phyloP scores from a whole-genome alignment of 2,888 invertebrate species.

The Chloroclysta siterata region DNA sequence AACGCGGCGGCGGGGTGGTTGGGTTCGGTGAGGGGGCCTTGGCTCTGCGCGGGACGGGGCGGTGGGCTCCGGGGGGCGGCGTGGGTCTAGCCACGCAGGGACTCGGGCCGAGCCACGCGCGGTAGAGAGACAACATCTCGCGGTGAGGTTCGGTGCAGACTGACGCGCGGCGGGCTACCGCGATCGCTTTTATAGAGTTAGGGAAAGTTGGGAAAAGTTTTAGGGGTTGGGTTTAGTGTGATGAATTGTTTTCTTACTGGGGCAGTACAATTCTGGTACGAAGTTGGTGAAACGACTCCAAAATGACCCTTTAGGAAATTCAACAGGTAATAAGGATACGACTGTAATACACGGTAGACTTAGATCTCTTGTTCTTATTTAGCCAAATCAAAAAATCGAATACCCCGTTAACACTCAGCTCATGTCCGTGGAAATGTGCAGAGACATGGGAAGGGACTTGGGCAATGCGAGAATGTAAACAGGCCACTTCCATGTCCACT shows the following conservation, averaged over 20 bases:
- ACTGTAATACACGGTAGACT: no score
- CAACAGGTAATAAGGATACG: no score
- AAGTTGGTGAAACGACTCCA: no score
- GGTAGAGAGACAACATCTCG: slow-evolving; percentile 80
- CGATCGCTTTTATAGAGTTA: slow-evolving; percentile 53
- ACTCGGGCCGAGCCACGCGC: slow-evolving; percentile 81
- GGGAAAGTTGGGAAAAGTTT: slow-evolving; percentile 13
- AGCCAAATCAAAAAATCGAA: no score
- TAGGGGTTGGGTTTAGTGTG: neutral
- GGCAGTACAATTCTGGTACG: neutral
- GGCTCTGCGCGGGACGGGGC: slow-evolving; percentile 74
- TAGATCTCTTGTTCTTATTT: no score
- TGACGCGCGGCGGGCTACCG: slow-evolving; percentile 47
- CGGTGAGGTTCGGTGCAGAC: slow-evolving; percentile 50
- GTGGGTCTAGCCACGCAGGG: slow-evolving; percentile 76
- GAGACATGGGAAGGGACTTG: no score
- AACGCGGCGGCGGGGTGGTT: slow-evolving; percentile 63
- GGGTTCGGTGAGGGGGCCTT: slow-evolving; percentile 64
- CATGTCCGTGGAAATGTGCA: no score
- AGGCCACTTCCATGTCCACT: no score
- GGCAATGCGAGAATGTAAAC: no score
- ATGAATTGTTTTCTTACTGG: neutral
- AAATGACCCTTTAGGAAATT: no score
- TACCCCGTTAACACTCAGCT: no score
- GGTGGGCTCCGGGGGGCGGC: slow-evolving; percentile 79